These are phyloP conservation scores for Illadopsis cleaveri DNA, from an alignment of 2,113 vertebrate species.

Conservation along the genomic window DNA sequence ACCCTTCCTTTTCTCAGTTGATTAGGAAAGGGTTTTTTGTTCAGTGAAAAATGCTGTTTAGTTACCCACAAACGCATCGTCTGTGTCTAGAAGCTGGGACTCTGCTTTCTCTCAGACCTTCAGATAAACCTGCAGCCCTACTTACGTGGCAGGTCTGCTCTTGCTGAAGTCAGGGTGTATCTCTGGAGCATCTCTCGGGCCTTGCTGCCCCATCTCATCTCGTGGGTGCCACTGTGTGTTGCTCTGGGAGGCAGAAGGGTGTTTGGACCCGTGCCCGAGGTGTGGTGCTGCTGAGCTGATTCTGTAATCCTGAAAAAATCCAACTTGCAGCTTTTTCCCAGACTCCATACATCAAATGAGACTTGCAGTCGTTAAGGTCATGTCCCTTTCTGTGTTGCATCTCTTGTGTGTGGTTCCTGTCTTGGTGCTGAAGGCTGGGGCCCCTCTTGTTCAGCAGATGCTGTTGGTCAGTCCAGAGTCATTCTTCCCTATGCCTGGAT, in stretches of 20 bases:
- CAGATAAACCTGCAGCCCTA: not conserved
- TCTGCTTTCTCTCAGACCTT: not conserved
- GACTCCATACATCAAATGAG: not conserved
- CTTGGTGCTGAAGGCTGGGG: not conserved
- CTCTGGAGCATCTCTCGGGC: not conserved
- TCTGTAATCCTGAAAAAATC: slow-evolving; percentile 5
- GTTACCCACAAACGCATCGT: not conserved
- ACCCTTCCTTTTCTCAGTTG: not conserved
- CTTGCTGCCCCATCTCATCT: fast-evolving
- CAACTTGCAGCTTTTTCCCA: not conserved
- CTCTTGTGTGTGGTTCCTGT: not conserved
- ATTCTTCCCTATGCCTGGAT: not conserved
- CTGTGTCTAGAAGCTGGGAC: not conserved
- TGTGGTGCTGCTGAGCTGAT: not conserved
- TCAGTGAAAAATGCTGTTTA: not conserved
- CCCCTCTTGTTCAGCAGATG: not conserved
- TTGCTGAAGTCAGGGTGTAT: not conserved
- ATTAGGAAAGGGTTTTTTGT: not conserved
- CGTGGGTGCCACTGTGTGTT: fast-evolving
- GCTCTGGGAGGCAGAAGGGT: not conserved
- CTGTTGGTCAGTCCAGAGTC: not conserved
- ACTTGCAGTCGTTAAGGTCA: not conserved
- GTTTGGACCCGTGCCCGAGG: not conserved
- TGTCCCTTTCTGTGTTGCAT: not conserved
- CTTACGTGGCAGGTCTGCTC: not conserved